Conservation (phyloP, 2,888 invertebrate genomes). For the Drosophila incognita region DNA sequence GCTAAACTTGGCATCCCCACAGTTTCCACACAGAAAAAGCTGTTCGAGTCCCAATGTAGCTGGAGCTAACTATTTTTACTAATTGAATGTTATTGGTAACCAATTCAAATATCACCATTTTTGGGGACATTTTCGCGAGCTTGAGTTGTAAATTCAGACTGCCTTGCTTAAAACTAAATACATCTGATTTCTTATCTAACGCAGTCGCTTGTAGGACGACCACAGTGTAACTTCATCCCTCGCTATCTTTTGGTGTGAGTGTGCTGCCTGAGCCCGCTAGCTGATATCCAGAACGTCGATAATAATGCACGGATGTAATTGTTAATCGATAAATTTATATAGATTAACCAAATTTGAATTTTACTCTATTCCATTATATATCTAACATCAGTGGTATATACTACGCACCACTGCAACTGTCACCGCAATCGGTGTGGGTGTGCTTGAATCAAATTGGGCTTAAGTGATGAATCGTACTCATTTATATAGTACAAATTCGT, state of each 20-base stretch:
- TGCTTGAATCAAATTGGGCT: neutral
- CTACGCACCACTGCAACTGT: too few species aligned
- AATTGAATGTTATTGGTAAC: too few species aligned
- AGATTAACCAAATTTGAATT: neutral
- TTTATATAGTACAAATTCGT: neutral
- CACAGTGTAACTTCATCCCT: too few species aligned
- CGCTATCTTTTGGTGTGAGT: too few species aligned
- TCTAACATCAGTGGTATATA: neutral
- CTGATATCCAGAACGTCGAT: neutral
- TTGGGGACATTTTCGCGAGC: neutral
- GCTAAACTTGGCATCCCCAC: neutral
- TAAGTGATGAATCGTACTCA: neutral
- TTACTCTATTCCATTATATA: neutral
- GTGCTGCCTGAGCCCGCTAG: too few species aligned
- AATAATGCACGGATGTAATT: neutral
- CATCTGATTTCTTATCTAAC: too few species aligned
- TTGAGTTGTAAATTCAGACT: too few species aligned
- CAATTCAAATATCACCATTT: neutral
- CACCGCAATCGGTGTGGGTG: too few species aligned
- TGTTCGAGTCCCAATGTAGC: neutral
- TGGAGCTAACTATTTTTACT: neutral
- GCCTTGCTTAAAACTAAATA: too few species aligned
- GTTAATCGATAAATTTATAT: neutral
- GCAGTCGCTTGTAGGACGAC: too few species aligned
- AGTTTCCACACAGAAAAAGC: neutral